Evolutionary conservation across 2,888 invertebrate genomes (phyloP).

Genomic region (Macrosoma leucophasiata): DNA sequence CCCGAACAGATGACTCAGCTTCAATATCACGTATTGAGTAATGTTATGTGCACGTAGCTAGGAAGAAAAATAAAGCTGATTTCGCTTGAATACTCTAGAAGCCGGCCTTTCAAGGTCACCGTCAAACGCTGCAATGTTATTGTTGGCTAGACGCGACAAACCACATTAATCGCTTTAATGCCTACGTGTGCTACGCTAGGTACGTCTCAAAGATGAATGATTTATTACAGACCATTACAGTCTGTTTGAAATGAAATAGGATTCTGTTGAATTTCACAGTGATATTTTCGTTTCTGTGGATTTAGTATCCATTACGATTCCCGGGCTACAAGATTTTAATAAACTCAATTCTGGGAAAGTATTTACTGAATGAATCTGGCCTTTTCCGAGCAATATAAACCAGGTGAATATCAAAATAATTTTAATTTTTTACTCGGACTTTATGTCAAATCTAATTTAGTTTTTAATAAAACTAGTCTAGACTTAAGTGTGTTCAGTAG

Average conservation of each 20-base stretch:
- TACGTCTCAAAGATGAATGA: slow-evolving; percentile 1
- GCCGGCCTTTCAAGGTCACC: slow-evolving; percentile 52
- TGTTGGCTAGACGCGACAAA: slow-evolving; percentile 26
- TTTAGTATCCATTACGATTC: no score
- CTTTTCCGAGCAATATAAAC: no score
- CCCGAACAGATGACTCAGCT: background rate
- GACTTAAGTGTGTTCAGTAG: no score
- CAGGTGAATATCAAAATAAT: no score
- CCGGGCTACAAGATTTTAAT: no score
- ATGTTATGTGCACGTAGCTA: no score
- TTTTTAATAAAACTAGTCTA: no score
- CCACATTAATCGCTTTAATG: background rate
- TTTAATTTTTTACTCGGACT: no score
- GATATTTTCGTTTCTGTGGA: slow-evolving; percentile 2
- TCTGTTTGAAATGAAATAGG: background rate
- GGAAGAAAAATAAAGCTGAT: slow-evolving; percentile 43
- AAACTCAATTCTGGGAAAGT: no score
- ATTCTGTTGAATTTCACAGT: background rate
- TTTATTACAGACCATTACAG: background rate
- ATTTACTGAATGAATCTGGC: no score
- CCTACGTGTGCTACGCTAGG: background rate
- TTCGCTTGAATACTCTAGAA: slow-evolving; percentile 56
- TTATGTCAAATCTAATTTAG: no score
- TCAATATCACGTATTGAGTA: slow-evolving; percentile 9
- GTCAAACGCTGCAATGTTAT: slow-evolving; percentile 37